Conservation (phyloP, 2,113 vertebrate genomes). For the Oostethus manadensis region DNA sequence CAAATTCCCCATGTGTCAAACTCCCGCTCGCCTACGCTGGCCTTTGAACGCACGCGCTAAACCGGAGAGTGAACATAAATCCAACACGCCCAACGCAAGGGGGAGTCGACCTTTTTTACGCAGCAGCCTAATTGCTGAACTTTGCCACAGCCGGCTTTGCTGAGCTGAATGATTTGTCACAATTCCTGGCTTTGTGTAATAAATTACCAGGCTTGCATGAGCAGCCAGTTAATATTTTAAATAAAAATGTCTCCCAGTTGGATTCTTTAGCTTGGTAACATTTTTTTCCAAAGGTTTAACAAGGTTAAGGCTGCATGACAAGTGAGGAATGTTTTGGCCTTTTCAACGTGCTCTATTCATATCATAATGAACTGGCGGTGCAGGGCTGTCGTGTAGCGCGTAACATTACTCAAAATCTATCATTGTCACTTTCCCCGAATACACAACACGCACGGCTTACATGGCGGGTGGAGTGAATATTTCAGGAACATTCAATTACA, state of each 20-base stretch:
- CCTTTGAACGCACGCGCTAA: slow-evolving; percentile 61
- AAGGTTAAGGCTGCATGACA: slow-evolving; percentile 37
- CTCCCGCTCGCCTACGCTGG: slow-evolving; percentile 42
- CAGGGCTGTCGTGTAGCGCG: slow-evolving; percentile 20
- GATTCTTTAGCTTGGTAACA: slow-evolving; percentile 58
- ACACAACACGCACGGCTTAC: slow-evolving; percentile 25
- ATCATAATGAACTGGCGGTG: slow-evolving; percentile 26
- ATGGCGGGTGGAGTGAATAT: slow-evolving; percentile 24
- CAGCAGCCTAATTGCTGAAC: slow-evolving; percentile 96
- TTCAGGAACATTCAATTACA: slow-evolving; percentile 36
- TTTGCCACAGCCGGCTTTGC: slow-evolving; percentile 92
- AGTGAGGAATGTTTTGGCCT: slow-evolving; percentile 49
- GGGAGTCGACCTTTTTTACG: slow-evolving; percentile 75
- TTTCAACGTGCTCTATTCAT: slow-evolving; percentile 38
- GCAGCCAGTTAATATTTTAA: slow-evolving; percentile 68
- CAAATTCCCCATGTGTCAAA: slow-evolving; percentile 58
- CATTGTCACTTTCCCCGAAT: slow-evolving; percentile 30
- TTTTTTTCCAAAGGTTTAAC: slow-evolving; percentile 28
- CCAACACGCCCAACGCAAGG: slow-evolving; percentile 71
- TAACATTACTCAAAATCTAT: slow-evolving; percentile 37
- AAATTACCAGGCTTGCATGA: slow-evolving; percentile 80
- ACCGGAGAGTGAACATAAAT: slow-evolving; percentile 88
- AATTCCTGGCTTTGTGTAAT: slow-evolving; percentile 81
- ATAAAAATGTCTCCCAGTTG: slow-evolving; percentile 77
- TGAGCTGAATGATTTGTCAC: slow-evolving; percentile 95